Percentiles rank a stretch among this genome's conserved stretches.
Conservation (phyloP, 2,797 vertebrate species). For the Pygocentrus nattereri region DNA sequence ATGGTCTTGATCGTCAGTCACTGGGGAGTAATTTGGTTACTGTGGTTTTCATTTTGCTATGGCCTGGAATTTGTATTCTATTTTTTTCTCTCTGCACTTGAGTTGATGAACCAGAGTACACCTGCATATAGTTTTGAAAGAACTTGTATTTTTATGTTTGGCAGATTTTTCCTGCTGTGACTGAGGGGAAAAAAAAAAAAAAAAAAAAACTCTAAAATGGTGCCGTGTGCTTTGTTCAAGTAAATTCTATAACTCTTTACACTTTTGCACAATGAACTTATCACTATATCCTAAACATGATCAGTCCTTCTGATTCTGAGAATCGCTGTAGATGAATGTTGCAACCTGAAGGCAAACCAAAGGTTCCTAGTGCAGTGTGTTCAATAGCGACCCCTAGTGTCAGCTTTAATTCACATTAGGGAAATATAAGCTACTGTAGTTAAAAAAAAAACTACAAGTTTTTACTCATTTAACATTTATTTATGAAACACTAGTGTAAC, state of each 20-base stretch:
- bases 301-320: background rate
- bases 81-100: slow-evolving; percentile 3
- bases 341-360: too few relatives aligned
- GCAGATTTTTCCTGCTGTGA: slow-evolving; percentile 67
- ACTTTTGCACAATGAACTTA: background rate
- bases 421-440: slow-evolving; percentile 15
- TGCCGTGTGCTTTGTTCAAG: slow-evolving; percentile 18
- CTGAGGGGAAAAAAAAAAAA: slow-evolving; percentile 63
- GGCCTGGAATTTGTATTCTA: background rate
- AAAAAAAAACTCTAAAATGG: slow-evolving; percentile 41
- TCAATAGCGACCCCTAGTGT: slow-evolving; percentile 61
- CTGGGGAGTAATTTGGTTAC: background rate
- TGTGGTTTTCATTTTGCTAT: slow-evolving; percentile 24
- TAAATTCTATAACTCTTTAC: background rate
- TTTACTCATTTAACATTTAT: slow-evolving; percentile 66
- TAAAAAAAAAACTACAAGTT: slow-evolving; percentile 12
- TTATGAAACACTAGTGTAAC: slow-evolving; percentile 69
- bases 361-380: background rate
- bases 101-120: slow-evolving; percentile 61
- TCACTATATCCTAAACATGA: too few relatives aligned
- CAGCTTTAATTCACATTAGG: background rate
- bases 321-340: too few relatives aligned
- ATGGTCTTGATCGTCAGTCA: background rate
- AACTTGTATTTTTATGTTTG: slow-evolving; percentile 67
- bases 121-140: slow-evolving; percentile 57